Evolutionary conservation across 1,140 invertebrate genomes (phyloP).

Genomic region (Drosophila kanapiae): DNA sequence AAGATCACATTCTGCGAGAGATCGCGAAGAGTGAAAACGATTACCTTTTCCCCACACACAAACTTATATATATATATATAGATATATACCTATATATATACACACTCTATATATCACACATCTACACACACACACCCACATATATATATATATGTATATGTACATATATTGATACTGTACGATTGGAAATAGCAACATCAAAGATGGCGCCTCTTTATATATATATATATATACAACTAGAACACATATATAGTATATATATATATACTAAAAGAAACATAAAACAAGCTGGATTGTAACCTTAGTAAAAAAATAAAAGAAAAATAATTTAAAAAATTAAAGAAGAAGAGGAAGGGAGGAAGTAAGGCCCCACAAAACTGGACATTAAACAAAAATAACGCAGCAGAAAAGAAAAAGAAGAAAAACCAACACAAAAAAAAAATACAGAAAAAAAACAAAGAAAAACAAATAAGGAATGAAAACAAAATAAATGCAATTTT

Average conservation of each 20-base stretch:
- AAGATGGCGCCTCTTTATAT: conserved; percentile 76
- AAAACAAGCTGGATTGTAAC: conserved; percentile 46
- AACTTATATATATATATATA: conserved; percentile 36
- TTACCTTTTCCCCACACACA: conserved; percentile 13
- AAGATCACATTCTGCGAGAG: too few relatives aligned
- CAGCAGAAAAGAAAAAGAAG: conserved; percentile 28
- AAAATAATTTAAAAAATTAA: conserved; percentile 20
- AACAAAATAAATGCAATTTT: conserved; percentile 58
- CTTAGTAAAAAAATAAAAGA: conserved; percentile 56
- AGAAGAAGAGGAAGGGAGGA: conserved; percentile 4
- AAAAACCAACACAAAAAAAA: conserved; percentile 9
- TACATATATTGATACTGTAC: conserved; percentile 52
- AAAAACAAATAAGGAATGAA: conserved; percentile 24
- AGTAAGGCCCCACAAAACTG: conserved; percentile 32
- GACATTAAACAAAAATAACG: not conserved
- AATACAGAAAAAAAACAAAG: conserved; percentile 21
- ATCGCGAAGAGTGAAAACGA: too few relatives aligned
- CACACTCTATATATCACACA: conserved; percentile 22
- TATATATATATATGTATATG: conserved; percentile 31
- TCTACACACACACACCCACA: conserved; percentile 9
- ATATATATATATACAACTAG: conserved; percentile 42
- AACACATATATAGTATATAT: conserved; percentile 33
- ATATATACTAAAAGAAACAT: conserved; percentile 35
- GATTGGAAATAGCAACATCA: conserved; percentile 67
- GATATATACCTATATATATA: conserved; percentile 38